Conservation (phyloP, 2,888 invertebrate species). For the Archaeoteleia sp. region DNA sequence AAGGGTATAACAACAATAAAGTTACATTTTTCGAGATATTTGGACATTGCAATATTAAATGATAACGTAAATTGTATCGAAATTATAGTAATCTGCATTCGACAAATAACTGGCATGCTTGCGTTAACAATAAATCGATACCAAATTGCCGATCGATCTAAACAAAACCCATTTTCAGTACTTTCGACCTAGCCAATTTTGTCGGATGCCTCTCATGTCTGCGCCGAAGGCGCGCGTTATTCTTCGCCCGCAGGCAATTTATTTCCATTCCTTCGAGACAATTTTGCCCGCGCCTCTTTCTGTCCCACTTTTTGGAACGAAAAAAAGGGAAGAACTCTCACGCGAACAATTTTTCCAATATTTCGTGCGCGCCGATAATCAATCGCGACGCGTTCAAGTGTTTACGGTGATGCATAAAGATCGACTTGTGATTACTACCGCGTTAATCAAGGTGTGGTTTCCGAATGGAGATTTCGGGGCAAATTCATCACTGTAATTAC, state of each 20-base stretch:
- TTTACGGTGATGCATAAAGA: conserved; percentile 12
- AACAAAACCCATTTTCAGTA: conserved; percentile 20
- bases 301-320: conserved; percentile 28
- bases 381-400: conserved; percentile 8
- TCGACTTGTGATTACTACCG: conserved; percentile 19
- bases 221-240: conserved; percentile 22
- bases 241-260: conserved; percentile 49
- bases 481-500: no score
- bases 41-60: no score
- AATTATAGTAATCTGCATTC: conserved; percentile 26
- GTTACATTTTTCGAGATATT: no score
- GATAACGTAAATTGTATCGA: no score
- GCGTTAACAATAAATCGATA: conserved; percentile 31
- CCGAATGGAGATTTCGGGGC: no score
- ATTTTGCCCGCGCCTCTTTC: conserved; percentile 44
- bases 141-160: conserved; percentile 30
- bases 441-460: conserved; percentile 8
- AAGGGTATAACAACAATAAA: no score
- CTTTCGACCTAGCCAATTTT: conserved; percentile 38
- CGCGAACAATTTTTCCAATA: conserved; percentile 19
- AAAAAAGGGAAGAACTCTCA: conserved; percentile 17
- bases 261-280: conserved; percentile 52
- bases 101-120: conserved; percentile 16
- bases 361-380: conserved; percentile 9
- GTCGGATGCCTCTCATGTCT: conserved; percentile 21